Base-by-base conservation (phyloP, 2,113 vertebrate genomes). In the Gnathonemus longibarbis region DNA sequence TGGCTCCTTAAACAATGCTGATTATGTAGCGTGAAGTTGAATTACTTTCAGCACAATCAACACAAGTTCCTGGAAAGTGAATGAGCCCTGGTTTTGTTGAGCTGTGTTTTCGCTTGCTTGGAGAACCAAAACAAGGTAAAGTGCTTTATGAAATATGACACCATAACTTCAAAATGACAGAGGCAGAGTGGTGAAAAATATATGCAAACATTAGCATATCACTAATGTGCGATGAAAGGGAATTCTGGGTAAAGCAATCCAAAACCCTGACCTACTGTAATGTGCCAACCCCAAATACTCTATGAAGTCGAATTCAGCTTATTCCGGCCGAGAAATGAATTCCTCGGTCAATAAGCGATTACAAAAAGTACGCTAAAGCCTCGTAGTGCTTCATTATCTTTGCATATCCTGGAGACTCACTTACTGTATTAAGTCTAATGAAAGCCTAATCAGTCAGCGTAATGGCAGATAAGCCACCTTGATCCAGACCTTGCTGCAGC, bases 301-400 rank as follows among this genome's bases (percentile, higher is more conserved):
- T 48, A 24, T 24, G 46, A 45, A 19, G 35, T 46, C 84, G n/a
- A 17, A 9, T 50, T 52, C 53, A 70, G 52, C 89, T 88, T 8
- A 31, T 13, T 48, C 42, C 89, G 88, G 91, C 91, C 83, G 56
- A 85, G 90, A 90, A 83, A 90, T 92, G 91, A 89, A 58, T 74
- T 77, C 92, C 91, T 92, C 90, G 58, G 91, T 93, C 92, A 92
- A 93, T 93, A 91, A 91, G 87, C 88, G 86, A 66, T 93, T 94
- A 94, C 95, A 93, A 94, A 93, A 91, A 93, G 86, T 88, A 90
- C n/a, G 91, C 91, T 87, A 83, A 66, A 84, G 91, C 89, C 90
- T 48, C 21, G 0, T 27, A 74, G 92, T 88, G 88, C 91, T 42
- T 92, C 88, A 88, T 92, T 92, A 90, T 87, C 56, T 89, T 84